Percentiles rank a stretch among this genome's conserved stretches.
phyloP scores from a whole-genome alignment of 1,140 invertebrate genomes.

The Stenopsyche tienmushanensis region DNA sequence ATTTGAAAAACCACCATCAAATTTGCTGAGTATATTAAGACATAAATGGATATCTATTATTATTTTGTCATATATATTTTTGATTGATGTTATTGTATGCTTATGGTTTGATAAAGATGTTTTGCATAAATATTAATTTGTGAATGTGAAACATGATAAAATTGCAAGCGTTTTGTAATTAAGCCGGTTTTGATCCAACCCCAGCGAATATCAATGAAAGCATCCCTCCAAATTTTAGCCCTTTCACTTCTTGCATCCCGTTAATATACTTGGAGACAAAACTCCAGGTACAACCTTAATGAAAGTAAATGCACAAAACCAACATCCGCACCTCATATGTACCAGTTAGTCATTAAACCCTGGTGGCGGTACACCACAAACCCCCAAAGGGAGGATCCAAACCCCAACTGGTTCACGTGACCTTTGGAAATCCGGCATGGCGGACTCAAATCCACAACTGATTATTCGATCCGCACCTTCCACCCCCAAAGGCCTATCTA shows the following conservation, averaged over 20 bases:
- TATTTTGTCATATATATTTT: no score
- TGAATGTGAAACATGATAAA: no score
- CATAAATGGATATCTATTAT: no score
- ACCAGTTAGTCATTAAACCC: conserved; percentile 5
- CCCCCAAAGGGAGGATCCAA: no score
- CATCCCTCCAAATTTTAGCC: background rate
- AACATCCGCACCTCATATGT: no score
- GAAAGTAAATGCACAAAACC: background rate
- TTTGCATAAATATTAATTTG: no score
- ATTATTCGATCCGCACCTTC: background rate
- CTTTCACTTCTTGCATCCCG: background rate
- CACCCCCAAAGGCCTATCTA: background rate
- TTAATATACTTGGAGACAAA: background rate
- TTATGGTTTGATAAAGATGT: no score
- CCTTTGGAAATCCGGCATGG: background rate
- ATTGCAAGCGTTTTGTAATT: no score
- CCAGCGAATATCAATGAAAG: background rate
- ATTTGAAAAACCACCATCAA: no score
- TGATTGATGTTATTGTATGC: no score
- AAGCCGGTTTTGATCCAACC: background rate
- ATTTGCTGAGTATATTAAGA: no score
- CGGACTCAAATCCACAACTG: background rate
- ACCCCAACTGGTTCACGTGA: background rate
- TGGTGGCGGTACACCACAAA: background rate
- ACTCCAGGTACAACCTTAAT: background rate